Percentiles rank a stretch among this genome's conserved stretches.
phyloP scores from a whole-genome alignment of 2,888 invertebrate genomes.

The Drosophila paracracens region DNA sequence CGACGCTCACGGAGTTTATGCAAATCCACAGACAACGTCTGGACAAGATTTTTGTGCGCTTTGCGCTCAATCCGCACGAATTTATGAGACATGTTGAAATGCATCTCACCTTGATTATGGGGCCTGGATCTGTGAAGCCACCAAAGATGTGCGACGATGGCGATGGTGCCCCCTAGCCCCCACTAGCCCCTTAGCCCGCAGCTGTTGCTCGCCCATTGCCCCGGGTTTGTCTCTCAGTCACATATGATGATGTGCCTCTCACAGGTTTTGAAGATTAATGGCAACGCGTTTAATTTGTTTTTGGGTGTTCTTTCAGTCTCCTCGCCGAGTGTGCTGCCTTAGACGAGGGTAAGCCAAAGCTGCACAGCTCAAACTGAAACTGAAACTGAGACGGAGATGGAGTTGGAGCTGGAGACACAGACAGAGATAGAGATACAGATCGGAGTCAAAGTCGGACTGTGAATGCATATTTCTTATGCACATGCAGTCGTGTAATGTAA shows the following conservation, averaged over 20 bases:
- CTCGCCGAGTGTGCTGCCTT: constrained; percentile 11
- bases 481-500: constrained; percentile 41
- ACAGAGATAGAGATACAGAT: not conserved
- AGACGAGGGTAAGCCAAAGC: constrained; percentile 22
- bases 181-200: not conserved
- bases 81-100: constrained; percentile 84
- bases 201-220: constrained; percentile 3
- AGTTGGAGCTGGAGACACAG: not conserved
- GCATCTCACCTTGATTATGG: constrained; percentile 83
- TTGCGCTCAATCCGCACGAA: constrained; percentile 78
- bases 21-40: constrained; percentile 57
- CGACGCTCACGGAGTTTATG: constrained; percentile 54
- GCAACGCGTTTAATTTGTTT: constrained; percentile 80
- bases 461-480: constrained; percentile 37
- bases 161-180: not conserved
- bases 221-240: constrained; percentile 11
- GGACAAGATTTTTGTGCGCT: constrained; percentile 67
- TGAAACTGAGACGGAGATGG: not conserved
- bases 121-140: constrained; percentile 44
- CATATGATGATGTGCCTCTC: constrained; percentile 51
- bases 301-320: constrained; percentile 69
- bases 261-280: constrained; percentile 75
- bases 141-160: constrained; percentile 51
- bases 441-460: constrained; percentile 3
- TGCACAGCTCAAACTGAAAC: constrained; percentile 8